Conservation (phyloP, 2,113 vertebrate genomes). For the Ivindomyrus marchei region DNA sequence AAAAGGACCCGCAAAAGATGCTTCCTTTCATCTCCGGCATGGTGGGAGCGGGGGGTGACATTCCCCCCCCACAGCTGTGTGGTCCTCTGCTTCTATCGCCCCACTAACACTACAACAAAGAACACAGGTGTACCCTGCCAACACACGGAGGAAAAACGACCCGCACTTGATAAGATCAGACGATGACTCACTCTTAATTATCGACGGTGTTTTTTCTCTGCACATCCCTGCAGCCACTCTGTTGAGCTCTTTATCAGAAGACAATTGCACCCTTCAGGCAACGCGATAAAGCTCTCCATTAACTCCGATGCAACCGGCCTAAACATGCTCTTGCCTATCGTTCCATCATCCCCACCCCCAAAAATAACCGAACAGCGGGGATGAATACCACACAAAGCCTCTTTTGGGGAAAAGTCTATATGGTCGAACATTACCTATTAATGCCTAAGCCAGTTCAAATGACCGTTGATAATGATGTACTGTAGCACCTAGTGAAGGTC, state of each 20-base stretch:
- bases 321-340: not conserved
- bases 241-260: conserved; percentile 34
- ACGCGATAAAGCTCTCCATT: not conserved
- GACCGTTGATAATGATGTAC: not conserved
- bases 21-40: not conserved
- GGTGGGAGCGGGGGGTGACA: not conserved
- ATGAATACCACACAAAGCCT: not conserved
- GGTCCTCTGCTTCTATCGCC: conserved; percentile 19
- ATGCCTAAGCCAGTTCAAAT: not conserved
- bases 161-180: conserved; percentile 48
- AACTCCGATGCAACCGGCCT: not conserved
- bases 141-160: conserved; percentile 40
- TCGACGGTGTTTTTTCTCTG: conserved; percentile 39
- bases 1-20: not conserved
- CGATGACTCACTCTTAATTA: conserved; percentile 50
- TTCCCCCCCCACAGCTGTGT: not conserved
- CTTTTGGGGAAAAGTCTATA: not conserved
- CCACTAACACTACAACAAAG: conserved; percentile 18
- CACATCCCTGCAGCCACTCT: conserved; percentile 23
- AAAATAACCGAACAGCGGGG: not conserved
- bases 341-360: not conserved
- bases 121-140: conserved; percentile 30
- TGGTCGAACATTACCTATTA: not conserved
- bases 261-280: conserved; percentile 27
- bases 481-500: not conserved